Conservation (phyloP, 53 echinoderm and acorn worm genomes). For the Mesocentrotus franciscanus region DNA sequence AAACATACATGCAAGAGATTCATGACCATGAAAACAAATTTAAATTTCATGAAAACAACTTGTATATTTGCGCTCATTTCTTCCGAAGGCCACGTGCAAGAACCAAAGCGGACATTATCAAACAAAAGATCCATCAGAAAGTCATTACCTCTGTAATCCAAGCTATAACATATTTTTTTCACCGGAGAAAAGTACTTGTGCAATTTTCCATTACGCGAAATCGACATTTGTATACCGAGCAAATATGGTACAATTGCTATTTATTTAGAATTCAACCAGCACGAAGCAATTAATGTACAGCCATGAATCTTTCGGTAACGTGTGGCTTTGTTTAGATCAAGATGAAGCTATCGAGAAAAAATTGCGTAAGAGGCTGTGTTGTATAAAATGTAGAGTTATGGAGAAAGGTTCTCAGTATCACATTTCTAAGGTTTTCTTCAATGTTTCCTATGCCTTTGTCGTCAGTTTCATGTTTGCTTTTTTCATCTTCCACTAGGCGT, state of each 20-base stretch:
- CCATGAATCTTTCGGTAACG: too few species aligned
- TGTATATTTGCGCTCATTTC: background rate
- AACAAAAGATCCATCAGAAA: background rate
- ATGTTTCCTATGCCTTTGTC: too few species aligned
- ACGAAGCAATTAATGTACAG: background rate
- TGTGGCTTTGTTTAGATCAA: too few species aligned
- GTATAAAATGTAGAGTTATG: too few species aligned
- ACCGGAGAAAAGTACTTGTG: background rate
- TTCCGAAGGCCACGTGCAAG: background rate
- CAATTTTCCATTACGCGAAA: background rate
- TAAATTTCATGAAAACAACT: background rate
- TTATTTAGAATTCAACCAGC: background rate
- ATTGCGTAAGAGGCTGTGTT: too few species aligned
- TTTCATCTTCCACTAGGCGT: too few species aligned
- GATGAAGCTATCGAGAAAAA: too few species aligned
- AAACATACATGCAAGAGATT: background rate
- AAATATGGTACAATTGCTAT: background rate
- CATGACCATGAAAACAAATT: background rate
- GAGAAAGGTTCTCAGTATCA: too few species aligned
- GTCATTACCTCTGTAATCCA: background rate
- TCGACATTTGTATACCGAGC: background rate
- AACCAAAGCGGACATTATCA: background rate
- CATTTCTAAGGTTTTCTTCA: too few species aligned
- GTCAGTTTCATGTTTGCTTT: too few species aligned
- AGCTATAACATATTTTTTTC: background rate